Evolutionary conservation across 2,888 invertebrate genomes (phyloP), one percentile per base, ranked within the genome.

Genomic region (Drosophila algonquin): DNA sequence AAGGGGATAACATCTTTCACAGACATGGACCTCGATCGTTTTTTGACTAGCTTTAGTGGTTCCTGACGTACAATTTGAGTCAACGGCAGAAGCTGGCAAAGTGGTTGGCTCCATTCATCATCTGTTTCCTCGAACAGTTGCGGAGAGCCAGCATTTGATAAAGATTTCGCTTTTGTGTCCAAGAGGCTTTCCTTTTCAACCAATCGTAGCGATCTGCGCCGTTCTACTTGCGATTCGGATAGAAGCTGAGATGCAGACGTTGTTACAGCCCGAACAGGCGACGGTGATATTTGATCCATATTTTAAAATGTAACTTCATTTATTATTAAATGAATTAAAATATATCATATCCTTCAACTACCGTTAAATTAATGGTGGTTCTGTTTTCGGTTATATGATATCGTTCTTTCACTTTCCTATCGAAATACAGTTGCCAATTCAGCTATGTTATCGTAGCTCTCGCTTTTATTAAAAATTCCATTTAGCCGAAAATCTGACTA

Each of bases 151-250:
- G 24, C n/a, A 46, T n/a, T 48, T 7, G 3, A n/a, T 1, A 21
- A 14, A n/a, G 16, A n/a, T 24, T 12, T 40, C 14, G 35, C 21
- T n/a, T 14, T 40, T 40, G 2, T 14, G 14, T 14, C 14, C 18
- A 32, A 14, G 4, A 18, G 6, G 8, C 2, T 32, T 14, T 51
- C 14, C 27, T 46, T 81, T 44, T 64, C 67, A 7, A 67, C 54
- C 30, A 87, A 63, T 9, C 87, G 75, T 47, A 75, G 77, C 1
- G 87, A 87, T 2, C 87, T 73, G 6, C 81, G 73, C 0, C 10
- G 44, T 7, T 75, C 65, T 1, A 16, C 65, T 9, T 77, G 60
- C 1, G 63, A 61, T 16, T 77, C 65, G 5, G 76, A 53, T 16
- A 3, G 56, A 48, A 30, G 8, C 30, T 2, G 16, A 63, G 70